Percentiles rank a stretch among this genome's conserved stretches.
phyloP scores from a whole-genome alignment of 2,888 invertebrate species.

The Sacculina carcini region DNA sequence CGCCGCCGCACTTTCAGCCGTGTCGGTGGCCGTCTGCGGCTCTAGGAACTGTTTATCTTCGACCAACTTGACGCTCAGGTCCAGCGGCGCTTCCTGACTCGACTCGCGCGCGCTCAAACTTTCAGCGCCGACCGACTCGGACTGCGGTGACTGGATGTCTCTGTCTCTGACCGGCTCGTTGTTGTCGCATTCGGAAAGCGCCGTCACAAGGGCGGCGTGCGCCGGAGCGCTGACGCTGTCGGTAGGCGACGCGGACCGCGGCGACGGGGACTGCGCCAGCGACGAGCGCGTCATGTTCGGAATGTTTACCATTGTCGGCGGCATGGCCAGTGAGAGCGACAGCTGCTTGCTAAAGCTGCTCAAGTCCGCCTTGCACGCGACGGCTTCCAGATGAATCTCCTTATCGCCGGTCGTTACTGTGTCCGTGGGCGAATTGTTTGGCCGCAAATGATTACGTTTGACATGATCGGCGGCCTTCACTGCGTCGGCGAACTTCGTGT shows the following conservation, averaged over 20 bases:
- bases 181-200: conserved; percentile 7
- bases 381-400: not conserved
- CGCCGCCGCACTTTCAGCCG: not conserved
- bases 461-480: conserved; percentile 54
- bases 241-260: not conserved
- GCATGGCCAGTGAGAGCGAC: conserved; percentile 10
- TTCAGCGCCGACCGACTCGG: not conserved
- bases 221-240: no score
- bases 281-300: not conserved
- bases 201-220: conserved; percentile 3
- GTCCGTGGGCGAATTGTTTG: conserved; percentile 34
- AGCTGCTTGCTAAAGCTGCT: conserved; percentile 11
- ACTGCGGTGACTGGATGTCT: conserved; percentile 4
- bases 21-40: not conserved
- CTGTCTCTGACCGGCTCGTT: not conserved
- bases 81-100: conserved; percentile 28
- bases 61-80: conserved; percentile 44
- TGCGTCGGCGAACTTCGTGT: conserved; percentile 52
- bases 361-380: conserved; percentile 6
- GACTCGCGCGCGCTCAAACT: conserved; percentile 3
- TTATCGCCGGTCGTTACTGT: conserved; percentile 3
- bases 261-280: not conserved
- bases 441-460: no score
- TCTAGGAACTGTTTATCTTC: not conserved
- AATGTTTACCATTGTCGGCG: conserved; percentile 3